Conservation (phyloP, 2,113 vertebrate species). For the Orientallactaga bullata region DNA sequence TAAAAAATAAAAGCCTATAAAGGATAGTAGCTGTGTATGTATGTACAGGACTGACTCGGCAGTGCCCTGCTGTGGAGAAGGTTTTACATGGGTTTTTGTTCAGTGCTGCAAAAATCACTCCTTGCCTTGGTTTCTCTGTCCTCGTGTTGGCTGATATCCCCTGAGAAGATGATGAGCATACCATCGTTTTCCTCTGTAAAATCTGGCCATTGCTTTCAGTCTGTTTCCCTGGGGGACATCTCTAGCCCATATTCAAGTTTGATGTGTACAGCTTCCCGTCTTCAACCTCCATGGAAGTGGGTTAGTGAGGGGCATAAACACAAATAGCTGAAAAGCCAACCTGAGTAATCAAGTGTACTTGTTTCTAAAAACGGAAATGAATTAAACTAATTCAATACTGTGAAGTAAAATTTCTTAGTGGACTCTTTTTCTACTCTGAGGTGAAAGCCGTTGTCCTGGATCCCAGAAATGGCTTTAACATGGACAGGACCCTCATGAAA, state of each 20-base stretch:
- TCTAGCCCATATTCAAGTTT: conserved; percentile 25
- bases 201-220: background rate
- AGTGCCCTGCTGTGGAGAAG: background rate
- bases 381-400: conserved; percentile 32
- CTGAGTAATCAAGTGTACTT: conserved; percentile 1
- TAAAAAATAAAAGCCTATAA: background rate
- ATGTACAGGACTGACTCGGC: background rate
- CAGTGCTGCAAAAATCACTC: background rate
- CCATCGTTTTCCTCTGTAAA: conserved; percentile 28
- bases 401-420: conserved; percentile 46
- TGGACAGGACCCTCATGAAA: conserved; percentile 88
- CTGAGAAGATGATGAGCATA: conserved; percentile 21
- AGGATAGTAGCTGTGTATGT: background rate
- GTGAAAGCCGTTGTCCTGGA: conserved; percentile 94
- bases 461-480: conserved; percentile 91
- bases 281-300: background rate
- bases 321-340: background rate
- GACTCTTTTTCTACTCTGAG: conserved; percentile 83
- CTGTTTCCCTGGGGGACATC: background rate
- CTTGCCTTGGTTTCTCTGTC: background rate
- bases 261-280: conserved; percentile 12
- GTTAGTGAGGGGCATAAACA: background rate
- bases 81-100: conserved; percentile 1
- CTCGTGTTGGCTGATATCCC: conserved; percentile 38
- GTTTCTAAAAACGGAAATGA: conserved; percentile 41